phyloP scores from a whole-genome alignment of 2,888 invertebrate genomes.

The Atethmia centrago region DNA sequence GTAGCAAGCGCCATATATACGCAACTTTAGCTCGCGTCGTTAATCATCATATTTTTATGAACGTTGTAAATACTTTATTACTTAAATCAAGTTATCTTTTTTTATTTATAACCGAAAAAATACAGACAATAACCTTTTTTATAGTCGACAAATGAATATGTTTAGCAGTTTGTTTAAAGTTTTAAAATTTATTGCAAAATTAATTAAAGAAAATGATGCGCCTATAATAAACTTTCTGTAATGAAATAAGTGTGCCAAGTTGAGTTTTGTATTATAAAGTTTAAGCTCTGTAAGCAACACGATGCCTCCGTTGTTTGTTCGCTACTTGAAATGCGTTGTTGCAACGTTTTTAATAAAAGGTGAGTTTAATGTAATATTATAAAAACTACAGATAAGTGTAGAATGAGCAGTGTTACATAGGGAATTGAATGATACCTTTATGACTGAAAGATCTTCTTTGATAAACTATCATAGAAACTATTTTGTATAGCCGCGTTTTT shows the following conservation, averaged over 20 bases:
- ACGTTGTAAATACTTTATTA: slow-evolving; percentile 77
- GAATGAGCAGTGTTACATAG: not conserved
- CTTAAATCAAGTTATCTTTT: slow-evolving; percentile 31
- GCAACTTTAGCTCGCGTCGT: slow-evolving; percentile 80
- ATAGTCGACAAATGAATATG: slow-evolving; percentile 12
- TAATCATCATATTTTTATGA: slow-evolving; percentile 80
- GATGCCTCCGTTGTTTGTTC: slow-evolving; percentile 70
- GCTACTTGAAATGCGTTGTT: slow-evolving; percentile 78
- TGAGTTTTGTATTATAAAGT: slow-evolving; percentile 55
- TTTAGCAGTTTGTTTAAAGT: slow-evolving; percentile 25
- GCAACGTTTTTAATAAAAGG: slow-evolving; percentile 80
- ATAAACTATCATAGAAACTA: not conserved
- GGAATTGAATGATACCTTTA: not conserved
- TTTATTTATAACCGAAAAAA: slow-evolving; percentile 25
- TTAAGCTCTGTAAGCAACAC: slow-evolving; percentile 67
- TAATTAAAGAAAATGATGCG: not conserved
- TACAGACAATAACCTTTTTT: slow-evolving; percentile 19
- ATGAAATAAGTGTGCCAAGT: slow-evolving; percentile 61
- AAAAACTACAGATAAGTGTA: not conserved
- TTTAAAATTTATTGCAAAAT: not conserved
- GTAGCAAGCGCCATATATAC: slow-evolving; percentile 64
- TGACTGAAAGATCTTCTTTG: not conserved
- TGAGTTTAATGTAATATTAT: slow-evolving; percentile 66
- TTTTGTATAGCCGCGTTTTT: not conserved
- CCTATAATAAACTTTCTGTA: slow-evolving; percentile 11